Evolutionary conservation across 2,797 vertebrate species (phyloP).

Genomic region (Sarcoramphus papa): DNA sequence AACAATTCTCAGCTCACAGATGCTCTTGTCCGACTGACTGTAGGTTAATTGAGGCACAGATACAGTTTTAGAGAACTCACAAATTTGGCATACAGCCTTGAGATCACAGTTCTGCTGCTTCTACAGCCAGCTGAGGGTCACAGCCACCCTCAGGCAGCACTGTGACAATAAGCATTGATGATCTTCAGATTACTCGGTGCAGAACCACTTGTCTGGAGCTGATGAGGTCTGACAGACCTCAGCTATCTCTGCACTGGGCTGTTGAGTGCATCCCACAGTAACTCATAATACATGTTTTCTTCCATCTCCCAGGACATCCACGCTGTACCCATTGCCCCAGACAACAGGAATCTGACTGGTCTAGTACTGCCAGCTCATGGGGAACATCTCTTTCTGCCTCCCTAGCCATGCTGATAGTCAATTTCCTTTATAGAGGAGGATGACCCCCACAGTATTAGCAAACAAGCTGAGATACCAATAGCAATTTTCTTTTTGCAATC

Average conservation of each 20-base stretch:
- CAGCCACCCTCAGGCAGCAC: neutral
- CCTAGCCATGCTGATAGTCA: neutral
- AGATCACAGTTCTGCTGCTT: neutral
- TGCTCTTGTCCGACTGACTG: neutral
- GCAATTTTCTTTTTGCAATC: neutral
- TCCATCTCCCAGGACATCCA: neutral
- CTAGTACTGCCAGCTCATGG: neutral
- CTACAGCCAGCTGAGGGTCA: neutral
- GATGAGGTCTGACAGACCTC: neutral
- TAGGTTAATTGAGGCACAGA: neutral
- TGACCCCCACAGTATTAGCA: neutral
- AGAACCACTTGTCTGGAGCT: neutral
- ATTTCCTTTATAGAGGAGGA: neutral
- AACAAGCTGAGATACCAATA: neutral
- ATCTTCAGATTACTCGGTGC: neutral
- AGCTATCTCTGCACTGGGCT: neutral
- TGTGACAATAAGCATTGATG: neutral
- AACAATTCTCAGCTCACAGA: neutral
- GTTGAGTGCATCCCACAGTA: neutral
- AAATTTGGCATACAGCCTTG: neutral
- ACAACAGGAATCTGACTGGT: neutral
- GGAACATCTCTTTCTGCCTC: neutral
- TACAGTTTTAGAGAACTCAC: neutral
- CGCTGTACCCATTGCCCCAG: neutral
- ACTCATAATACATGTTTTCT: rapidly evolving